Evolutionary conservation across 1,140 invertebrate species (phyloP).

Genomic region (Drosophila leontia): DNA sequence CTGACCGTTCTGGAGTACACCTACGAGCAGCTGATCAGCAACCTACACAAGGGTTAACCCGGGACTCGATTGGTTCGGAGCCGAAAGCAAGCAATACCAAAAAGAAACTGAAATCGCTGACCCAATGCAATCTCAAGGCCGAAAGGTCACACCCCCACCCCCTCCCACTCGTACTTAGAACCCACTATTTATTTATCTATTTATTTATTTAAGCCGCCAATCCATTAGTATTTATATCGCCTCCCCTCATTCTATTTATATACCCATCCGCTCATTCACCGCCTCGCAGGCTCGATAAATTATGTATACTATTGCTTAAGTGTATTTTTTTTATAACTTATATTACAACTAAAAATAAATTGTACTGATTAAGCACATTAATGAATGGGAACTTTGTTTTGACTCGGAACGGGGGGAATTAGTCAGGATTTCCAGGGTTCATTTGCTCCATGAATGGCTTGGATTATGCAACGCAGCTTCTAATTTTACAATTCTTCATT

Average conservation of each 20-base stretch:
- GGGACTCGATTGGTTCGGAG: background rate
- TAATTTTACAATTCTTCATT: background rate
- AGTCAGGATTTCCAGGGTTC: background rate
- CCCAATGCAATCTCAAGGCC: slow-evolving; percentile 31
- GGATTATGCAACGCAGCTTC: background rate
- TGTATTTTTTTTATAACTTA: slow-evolving; percentile 10
- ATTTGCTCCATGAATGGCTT: background rate
- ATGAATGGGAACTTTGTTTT: background rate
- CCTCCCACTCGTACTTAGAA: slow-evolving; percentile 5
- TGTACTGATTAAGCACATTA: slow-evolving; percentile 7
- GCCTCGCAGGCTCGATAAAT: slow-evolving; percentile 45
- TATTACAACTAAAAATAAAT: slow-evolving; percentile 30
- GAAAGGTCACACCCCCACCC: background rate
- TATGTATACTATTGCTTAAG: slow-evolving; percentile 9
- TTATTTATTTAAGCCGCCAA: background rate
- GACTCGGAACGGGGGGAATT: background rate
- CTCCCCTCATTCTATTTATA: slow-evolving; percentile 29
- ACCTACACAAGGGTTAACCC: background rate
- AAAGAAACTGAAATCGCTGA: slow-evolving; percentile 21
- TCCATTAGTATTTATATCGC: slow-evolving; percentile 25
- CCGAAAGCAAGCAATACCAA: slow-evolving; percentile 17
- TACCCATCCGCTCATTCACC: slow-evolving; percentile 5
- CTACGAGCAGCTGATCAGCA: slow-evolving; percentile 15
- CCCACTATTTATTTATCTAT: slow-evolving; percentile 33
- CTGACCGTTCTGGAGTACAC: slow-evolving; percentile 26